Evolutionary conservation across 2,797 vertebrate genomes (phyloP), one percentile per base, ranked within the genome.

Genomic region (Hapalemur alaotrensis): DNA sequence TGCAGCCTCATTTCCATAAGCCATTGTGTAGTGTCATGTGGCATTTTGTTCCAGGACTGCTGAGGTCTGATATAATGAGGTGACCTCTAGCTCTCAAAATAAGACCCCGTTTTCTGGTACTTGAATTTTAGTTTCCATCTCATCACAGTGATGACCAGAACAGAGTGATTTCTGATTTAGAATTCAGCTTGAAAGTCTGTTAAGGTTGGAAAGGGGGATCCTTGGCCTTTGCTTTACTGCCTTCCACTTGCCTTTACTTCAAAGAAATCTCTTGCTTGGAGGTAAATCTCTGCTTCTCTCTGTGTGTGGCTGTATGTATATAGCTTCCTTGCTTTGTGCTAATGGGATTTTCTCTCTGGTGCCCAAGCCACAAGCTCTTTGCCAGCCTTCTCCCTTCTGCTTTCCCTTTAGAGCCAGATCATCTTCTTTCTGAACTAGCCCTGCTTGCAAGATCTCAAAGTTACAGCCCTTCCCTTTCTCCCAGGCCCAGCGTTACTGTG

Each of bases 171-270:
- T 93, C 96, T 67, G 76, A 92, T 38, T 88, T 43, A 50, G 85
- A 82, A 57, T 78, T 63, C 69, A 41, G 76, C 72, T 93, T 73
- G 72, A 73, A 61, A 75, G 50, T 75, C 63, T 87, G 22, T 75
- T 52, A 69, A 50, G 57, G 38, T 81, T 92, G 85, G 83, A 96
- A 82, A 93, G 52, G 92, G 97, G 86, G 82, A 57, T 90, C 90
- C 93, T 97, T 92, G 61, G 50, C 96, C 90, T 96, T 94, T 88
- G 94, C 96, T 97, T 96, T 2, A 93, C 97, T 97, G 63, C 73
- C 67, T 93, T 95, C 50, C 14, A 35, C 88, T 89, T 52, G 72
- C 93, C 72, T 97, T 95, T 92, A 75, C 91, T 97, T 98, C 88
- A 93, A 7, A 94, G 59, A 92, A 78, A 32, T 80, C 72, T 97